Evolutionary conservation across 2,888 invertebrate genomes (phyloP), one percentile per base, ranked within the genome.

Genomic region (Andrena hattorfiana): DNA sequence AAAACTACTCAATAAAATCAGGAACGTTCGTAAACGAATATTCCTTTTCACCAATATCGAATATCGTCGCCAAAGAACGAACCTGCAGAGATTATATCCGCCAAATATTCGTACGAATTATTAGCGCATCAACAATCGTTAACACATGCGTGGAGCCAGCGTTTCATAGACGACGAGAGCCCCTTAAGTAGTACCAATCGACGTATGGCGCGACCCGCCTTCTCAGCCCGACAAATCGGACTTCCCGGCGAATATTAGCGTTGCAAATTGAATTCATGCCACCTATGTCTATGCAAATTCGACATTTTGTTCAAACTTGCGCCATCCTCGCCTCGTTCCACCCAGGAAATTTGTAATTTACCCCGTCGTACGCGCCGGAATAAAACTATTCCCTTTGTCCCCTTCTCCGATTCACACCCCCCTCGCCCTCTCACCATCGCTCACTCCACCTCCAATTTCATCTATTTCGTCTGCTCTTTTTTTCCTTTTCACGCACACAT

Each of bases 191-290:
- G 42, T 42, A 54, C 54, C 20, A 54, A 20, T 54, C 54, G 6
- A 1, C 42, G 16, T 42, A 16, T 16, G 42, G 42, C 42, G 13
- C 23, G 54, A 2, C 54, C 8, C 23, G 6, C 20, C 30, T 26
- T 10, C n/a, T n/a, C 13, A 59, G 30, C 28, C n/a, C 23, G 7
- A 54, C 69, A 62, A 35, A 70, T 59, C 16, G 16, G 2, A 16
- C n/a, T 28, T 23, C 42, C 48, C 26, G 56, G 10, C 42, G 51
- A 32, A 64, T 35, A 74, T 63, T 48, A 56, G 56, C 32, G 68
- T 56, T 74, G 35, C 48, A 75, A 69, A 75, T 59, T 49, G 26
- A 64, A 75, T 59, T 49, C 54, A 69, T 69, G 63, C 63, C 28
- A 20, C n/a, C 42, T 30, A 49, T 42, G 54, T 4, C 26, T 16